Evolutionary conservation across 2,113 vertebrate species (phyloP), one percentile per base, ranked within the genome.

Genomic region (Sturnira hondurensis): DNA sequence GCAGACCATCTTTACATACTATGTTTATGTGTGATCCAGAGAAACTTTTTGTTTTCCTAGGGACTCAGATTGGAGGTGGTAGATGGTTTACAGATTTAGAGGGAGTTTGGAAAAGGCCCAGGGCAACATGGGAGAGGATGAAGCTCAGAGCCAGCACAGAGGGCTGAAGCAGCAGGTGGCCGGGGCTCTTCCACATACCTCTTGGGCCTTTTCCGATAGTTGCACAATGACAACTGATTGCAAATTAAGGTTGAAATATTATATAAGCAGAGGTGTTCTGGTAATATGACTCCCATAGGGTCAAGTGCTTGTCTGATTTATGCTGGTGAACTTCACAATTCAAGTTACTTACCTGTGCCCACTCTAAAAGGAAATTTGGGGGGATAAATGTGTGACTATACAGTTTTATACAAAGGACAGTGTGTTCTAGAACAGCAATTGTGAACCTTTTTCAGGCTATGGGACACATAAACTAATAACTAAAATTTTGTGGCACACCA

Each of bases 51-150:
- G 24, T 91, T 91, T 89, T 95, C 94, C 61, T 83, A 11, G 38
- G 87, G 38, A 82, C 33, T 93, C 4, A 1, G 50, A 45, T 70
- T 41, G 74, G 41, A 94, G 74, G 68, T 10, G 52, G 89, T 85
- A 97, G 86, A 76, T 81, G 22, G 26, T 67, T 19, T 91, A 22
- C 86, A 85, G 76, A 95, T 63, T 58, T 43, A 65, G 71, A 91
- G 67, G 1, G 4, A 93, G 41, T 33, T 76, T 96, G 93, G 68
- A 97, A 91, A 58, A 89, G 19, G 36, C 43, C 7, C 50, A 87
- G 45, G 26, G 9, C 63, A 38, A 3, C 0, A 22, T 15, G 4
- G 56, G 80, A 26, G 20, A 9, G 86, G 31, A 36, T 54, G 76
- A 47, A 50, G 77, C 70, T 28, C 7, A 58, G 58, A 24, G 58